A percentile compares a stretch with the other conserved stretches of the same genome.
These are phyloP conservation scores for Porites divaricata DNA, from an alignment of 92 coral and sea anemone genomes.

Conservation along the genomic window DNA sequence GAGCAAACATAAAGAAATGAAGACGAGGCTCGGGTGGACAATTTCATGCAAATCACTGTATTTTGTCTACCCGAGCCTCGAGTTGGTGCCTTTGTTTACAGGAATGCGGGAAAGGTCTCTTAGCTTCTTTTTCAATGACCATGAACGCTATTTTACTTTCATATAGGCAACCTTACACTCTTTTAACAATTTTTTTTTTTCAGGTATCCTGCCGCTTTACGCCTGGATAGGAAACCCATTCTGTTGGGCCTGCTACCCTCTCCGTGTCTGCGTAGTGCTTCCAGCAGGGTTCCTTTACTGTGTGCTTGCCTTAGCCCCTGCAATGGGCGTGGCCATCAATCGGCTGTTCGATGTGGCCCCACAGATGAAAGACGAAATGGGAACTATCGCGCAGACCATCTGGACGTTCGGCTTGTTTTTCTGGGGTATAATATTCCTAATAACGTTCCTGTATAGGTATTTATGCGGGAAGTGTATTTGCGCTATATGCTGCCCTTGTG, in stretches of 20 bases:
- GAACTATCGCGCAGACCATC: conserved; percentile 85
- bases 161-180: not conserved
- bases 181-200: not conserved
- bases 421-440: conserved; percentile 85
- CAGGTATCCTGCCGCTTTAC: conserved; percentile 96
- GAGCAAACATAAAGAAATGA: no score
- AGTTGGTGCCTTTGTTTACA: no score
- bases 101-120: no score
- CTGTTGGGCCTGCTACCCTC: conserved; percentile 97
- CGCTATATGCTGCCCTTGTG: conserved; percentile 72
- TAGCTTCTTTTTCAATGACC: no score
- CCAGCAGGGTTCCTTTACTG: conserved; percentile 95
- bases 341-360: conserved; percentile 91
- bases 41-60: no score
- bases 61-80: no score
- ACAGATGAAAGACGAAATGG: conserved; percentile 83
- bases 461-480: conserved; percentile 83
- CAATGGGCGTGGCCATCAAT: conserved; percentile 92
- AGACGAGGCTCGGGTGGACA: no score
- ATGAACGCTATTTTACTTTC: no score
- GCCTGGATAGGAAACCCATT: conserved; percentile 98
- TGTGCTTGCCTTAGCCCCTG: conserved; percentile 85
- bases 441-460: conserved; percentile 72
- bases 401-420: conserved; percentile 98
- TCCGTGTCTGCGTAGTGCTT: conserved; percentile 89